Evolutionary conservation across 1,140 invertebrate species (phyloP), one percentile per base, ranked within the genome.

Genomic region (Antheraea pernyi): DNA sequence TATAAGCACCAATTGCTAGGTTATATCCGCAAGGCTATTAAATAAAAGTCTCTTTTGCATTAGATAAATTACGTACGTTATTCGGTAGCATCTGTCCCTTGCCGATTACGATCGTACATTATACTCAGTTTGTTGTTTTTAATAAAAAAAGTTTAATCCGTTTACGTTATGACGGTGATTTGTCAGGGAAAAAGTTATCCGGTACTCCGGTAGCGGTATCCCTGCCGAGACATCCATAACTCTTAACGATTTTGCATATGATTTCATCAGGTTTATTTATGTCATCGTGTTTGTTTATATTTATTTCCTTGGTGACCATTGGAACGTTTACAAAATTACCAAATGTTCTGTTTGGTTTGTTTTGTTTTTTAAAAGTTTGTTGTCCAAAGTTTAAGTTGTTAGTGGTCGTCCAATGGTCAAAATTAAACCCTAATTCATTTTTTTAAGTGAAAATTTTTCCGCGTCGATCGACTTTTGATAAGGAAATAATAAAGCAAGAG

Each of bases 101-200:
- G 80, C 83, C 85, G 86, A 91, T 91, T 91, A 88, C 85, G 83
- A 77, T 83, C 79, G 88, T 89, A 88, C 88, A 89, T 91, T 89
- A 89, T 89, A 81, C 87, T 82, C 85, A 85, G 88, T 91, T 91
- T 91, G 88, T 91, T 91, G 88, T 91, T 91, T 89, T 91, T 91
- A 91, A 91, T 91, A 91, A 91, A 53, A 48, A 91, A 89, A 91
- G 87, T 91, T 91, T 91, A 91, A 91, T 91, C 87, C 88, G 87
- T 91, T 91, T 84, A 10, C 79, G 85, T 91, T 91, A 91, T 91
- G 88, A 86, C 80, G 81, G 87, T 86, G 88, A 91, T 91, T 91
- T 91, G 86, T 91, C 89, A 87, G 88, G 86, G 88, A 88, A 88
- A 89, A 91, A 91, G 84, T 91, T 91, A 84, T 76, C 83, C 88